Conservation (phyloP, 1,140 invertebrate genomes). For the Danaus plexippus region DNA sequence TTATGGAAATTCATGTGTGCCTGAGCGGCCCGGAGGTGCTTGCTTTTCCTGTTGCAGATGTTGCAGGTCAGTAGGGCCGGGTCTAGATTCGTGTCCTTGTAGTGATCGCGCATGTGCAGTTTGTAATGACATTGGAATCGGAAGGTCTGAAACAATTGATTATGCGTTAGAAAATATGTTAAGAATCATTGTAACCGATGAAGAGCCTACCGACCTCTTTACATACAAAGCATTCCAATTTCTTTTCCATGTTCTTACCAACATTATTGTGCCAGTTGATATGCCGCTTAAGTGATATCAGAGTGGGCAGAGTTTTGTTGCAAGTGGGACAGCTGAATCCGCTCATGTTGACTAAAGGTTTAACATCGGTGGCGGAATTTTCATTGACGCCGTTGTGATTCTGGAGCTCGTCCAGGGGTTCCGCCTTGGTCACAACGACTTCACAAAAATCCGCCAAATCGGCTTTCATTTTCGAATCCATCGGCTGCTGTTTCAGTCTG, state of each 20-base stretch:
- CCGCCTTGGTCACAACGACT: slow-evolving; percentile 67
- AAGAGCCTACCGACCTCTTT: slow-evolving; percentile 41
- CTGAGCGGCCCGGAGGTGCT: slow-evolving; percentile 62
- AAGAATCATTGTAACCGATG: too few species aligned
- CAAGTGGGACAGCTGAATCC: slow-evolving; percentile 62
- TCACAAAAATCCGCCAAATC: slow-evolving; percentile 70
- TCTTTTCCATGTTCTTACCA: slow-evolving; percentile 43
- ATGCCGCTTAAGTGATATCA: slow-evolving; percentile 55
- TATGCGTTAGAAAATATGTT: too few species aligned
- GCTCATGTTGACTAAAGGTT: slow-evolving; percentile 35
- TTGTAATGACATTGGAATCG: slow-evolving; percentile 62
- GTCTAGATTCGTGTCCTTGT: slow-evolving; percentile 54
- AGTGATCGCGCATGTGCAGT: slow-evolving; percentile 63
- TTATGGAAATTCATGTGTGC: slow-evolving; percentile 68
- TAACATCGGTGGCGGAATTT: slow-evolving; percentile 36
- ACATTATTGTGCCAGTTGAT: slow-evolving; percentile 58
- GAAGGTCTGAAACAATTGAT: slow-evolving; percentile 44
- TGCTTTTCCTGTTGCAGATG: slow-evolving; percentile 58
- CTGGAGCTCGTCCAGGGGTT: slow-evolving; percentile 57
- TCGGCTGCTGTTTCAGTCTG: slow-evolving; percentile 39
- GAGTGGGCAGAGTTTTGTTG: slow-evolving; percentile 51
- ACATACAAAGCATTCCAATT: slow-evolving; percentile 56
- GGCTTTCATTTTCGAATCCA: slow-evolving; percentile 21
- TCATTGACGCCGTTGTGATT: slow-evolving; percentile 59
- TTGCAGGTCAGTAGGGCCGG: slow-evolving; percentile 53